These are phyloP conservation scores for Lutraria rhynchaena DNA, from an alignment of 1,140 invertebrate species.

Conservation along the genomic window DNA sequence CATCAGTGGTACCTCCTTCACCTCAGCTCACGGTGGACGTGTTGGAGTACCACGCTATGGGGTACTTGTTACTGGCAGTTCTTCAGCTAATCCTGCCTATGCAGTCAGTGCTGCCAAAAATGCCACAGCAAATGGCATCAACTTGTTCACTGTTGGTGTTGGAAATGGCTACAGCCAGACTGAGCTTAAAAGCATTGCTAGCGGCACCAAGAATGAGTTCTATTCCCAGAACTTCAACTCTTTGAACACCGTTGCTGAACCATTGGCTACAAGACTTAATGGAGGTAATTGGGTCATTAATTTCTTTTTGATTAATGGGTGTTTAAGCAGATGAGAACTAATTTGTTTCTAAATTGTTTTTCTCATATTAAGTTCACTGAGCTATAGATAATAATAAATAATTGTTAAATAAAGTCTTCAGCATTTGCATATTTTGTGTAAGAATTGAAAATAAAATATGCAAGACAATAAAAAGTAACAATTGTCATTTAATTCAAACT, in stretches of 20 bases:
- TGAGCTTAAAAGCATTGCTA: constrained; percentile 67
- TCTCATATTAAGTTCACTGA: no score
- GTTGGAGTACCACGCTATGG: constrained; percentile 74
- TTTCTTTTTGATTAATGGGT: not conserved
- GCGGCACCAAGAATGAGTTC: constrained; percentile 67
- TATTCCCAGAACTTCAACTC: constrained; percentile 69
- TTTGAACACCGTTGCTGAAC: constrained; percentile 62
- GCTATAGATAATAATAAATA: no score
- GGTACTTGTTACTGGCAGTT: constrained; percentile 75
- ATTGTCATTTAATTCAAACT: no score
- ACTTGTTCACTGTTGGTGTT: constrained; percentile 74
- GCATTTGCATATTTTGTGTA: not conserved
- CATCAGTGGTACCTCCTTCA: constrained; percentile 67
- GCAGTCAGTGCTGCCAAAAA: constrained; percentile 63
- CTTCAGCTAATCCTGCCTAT: constrained; percentile 62
- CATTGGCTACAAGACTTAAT: constrained; percentile 65
- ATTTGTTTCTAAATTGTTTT: no score
- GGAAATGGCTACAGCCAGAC: constrained; percentile 67
- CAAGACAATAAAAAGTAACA: no score
- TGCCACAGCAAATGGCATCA: constrained; percentile 69
- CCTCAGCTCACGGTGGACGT: constrained; percentile 67
- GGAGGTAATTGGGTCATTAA: constrained; percentile 5
- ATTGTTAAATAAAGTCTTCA: no score
- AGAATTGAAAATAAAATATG: no score
- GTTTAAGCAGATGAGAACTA: not conserved